These are phyloP conservation scores for Exephanes ischioxanthus DNA, from an alignment of 2,888 invertebrate genomes.

Conservation along the genomic window DNA sequence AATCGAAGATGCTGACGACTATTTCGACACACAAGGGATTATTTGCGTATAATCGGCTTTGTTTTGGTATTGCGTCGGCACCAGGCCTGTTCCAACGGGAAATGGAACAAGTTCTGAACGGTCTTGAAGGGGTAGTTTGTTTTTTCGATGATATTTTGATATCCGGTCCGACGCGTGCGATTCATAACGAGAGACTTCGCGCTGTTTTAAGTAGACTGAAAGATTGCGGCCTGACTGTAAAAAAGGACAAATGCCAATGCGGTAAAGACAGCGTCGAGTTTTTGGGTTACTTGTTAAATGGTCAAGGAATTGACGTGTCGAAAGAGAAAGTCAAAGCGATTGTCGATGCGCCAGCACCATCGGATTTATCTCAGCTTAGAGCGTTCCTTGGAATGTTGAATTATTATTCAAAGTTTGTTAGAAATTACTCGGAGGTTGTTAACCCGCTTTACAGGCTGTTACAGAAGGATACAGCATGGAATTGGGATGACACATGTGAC, in stretches of 20 bases:
- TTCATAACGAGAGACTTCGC: slow-evolving; percentile 20
- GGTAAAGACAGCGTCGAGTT: slow-evolving; percentile 46
- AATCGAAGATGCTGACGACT: slow-evolving; percentile 76
- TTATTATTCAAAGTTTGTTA: slow-evolving; percentile 60
- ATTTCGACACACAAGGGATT: slow-evolving; percentile 79
- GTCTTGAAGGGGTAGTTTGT: slow-evolving; percentile 26
- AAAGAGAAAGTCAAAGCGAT: slow-evolving; percentile 47
- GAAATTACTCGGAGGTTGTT: slow-evolving; percentile 40
- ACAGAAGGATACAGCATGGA: slow-evolving; percentile 33
- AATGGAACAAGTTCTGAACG: slow-evolving; percentile 48
- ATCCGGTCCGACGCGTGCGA: background rate
- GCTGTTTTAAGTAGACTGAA: slow-evolving; percentile 18
- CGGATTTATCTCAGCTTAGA: slow-evolving; percentile 26
- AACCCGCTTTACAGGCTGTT: slow-evolving; percentile 51
- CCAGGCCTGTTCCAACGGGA: slow-evolving; percentile 44
- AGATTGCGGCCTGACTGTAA: slow-evolving; percentile 65
- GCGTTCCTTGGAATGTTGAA: slow-evolving; percentile 60
- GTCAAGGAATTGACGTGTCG: slow-evolving; percentile 29
- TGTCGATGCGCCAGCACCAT: slow-evolving; percentile 30
- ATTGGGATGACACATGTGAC: slow-evolving; percentile 25
- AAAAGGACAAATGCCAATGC: slow-evolving; percentile 74
- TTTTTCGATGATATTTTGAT: slow-evolving; percentile 56
- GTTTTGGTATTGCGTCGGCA: slow-evolving; percentile 45
- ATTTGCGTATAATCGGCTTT: slow-evolving; percentile 65
- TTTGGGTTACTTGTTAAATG: slow-evolving; percentile 58